phyloP scores from a whole-genome alignment of 2,888 invertebrate species.

The Megaustenia siamemsis region DNA sequence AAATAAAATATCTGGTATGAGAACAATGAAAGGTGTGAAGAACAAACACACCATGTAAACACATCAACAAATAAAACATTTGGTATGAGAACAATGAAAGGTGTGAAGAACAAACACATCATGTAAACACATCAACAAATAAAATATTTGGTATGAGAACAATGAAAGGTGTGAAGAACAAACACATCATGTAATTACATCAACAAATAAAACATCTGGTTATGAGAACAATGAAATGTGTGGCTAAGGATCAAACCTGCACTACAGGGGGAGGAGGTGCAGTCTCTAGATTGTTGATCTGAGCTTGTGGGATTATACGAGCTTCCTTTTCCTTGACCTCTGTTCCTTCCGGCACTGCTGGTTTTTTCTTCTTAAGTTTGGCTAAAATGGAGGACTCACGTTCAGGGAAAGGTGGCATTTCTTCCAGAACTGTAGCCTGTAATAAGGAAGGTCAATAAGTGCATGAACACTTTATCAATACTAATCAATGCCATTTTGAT shows the following conservation, averaged over 20 bases:
- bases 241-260: conserved; percentile 8
- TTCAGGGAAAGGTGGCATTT: conserved; percentile 99
- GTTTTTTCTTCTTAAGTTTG: conserved; percentile 98
- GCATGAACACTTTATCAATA: not conserved
- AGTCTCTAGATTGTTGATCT: conserved; percentile 59
- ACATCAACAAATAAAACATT: too few species aligned
- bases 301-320: conserved; percentile 68
- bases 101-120: too few species aligned
- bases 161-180: too few species aligned
- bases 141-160: too few species aligned
- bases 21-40: too few species aligned
- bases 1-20: too few species aligned
- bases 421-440: conserved; percentile 96
- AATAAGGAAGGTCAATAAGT: not conserved
- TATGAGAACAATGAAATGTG: too few species aligned
- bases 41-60: too few species aligned
- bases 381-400: conserved; percentile 98
- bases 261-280: conserved; percentile 28
- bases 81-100: too few species aligned
- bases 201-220: too few species aligned
- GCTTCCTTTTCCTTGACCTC: conserved; percentile 71
- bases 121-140: too few species aligned
- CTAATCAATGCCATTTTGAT: not conserved
- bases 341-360: conserved; percentile 84
- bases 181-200: too few species aligned